Base-by-base conservation (phyloP, 2,888 invertebrate genomes). In the Norana najaformis region DNA sequence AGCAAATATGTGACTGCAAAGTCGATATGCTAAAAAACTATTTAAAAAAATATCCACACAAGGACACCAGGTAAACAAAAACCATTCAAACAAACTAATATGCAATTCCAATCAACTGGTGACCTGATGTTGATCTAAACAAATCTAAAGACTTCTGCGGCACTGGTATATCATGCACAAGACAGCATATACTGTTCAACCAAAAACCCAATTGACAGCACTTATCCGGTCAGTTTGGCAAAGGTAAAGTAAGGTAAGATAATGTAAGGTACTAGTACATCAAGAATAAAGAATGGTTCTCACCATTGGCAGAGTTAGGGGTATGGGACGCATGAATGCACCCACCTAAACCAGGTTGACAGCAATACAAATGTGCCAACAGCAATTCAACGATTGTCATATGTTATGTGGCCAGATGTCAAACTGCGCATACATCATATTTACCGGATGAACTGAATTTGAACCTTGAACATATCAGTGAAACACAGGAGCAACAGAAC, bases 191-290 rank as follows among this genome's bases (percentile, higher is more conserved):
- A 69, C n/a, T 30, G n/a, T 69, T 69, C 69, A 69, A 69, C 69
- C 47, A 30, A 4, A n/a, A 69, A 69, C 69, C n/a, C 69, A 69
- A n/a, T n/a, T n/a, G n/a, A 69, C n/a, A 69, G 8, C 69, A 47
- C 20, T 47, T 3, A 11, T 47, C n/a, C 13, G 4, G 69, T 69
- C 69, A 69, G n/a, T n/a, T 47, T 8, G 47, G 47, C 23, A 69
- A n/a, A 69, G 69, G n/a, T 69, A 69, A 30, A 69, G n/a, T 69
- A 69, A n/a, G n/a, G n/a, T 69, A 69, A n/a, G n/a, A n/a, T 69
- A n/a, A 69, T 69, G 69, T 11, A 69, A 69, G 69, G 30, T n/a
- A n/a, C n/a, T n/a, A n/a, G n/a, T n/a, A n/a, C n/a, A n/a, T n/a
- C n/a, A n/a, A n/a, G n/a, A n/a, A n/a, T n/a, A n/a, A n/a, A n/a